These are phyloP conservation scores for Emydocephalus ijimae DNA, from an alignment of 2,113 vertebrate genomes.

Conservation along the genomic window DNA sequence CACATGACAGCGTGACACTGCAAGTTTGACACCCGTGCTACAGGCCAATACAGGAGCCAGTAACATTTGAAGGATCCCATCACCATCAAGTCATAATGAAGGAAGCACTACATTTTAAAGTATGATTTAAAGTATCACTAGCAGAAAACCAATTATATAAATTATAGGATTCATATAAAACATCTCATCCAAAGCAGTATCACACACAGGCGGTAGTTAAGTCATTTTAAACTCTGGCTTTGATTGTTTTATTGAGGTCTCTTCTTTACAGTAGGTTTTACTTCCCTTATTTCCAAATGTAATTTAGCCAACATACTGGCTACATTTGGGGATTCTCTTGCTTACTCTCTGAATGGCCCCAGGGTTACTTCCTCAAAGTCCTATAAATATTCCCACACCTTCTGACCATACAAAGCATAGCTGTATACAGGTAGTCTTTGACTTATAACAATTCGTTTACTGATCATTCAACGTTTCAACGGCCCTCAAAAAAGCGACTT, in stretches of 20 bases:
- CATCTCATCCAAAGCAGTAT: neutral
- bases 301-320: neutral
- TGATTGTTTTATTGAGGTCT: neutral
- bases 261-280: neutral
- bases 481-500: too few species aligned
- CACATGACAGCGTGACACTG: too few species aligned
- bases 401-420: neutral
- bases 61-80: neutral
- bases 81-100: neutral
- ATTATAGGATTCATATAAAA: neutral
- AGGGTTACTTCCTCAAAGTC: neutral
- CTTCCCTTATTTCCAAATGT: neutral
- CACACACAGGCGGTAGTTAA: neutral
- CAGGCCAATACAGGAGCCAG: neutral
- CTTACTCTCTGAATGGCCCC: neutral
- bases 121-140: neutral
- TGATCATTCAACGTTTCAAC: too few species aligned
- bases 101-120: neutral
- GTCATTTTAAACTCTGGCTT: neutral
- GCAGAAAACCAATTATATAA: neutral
- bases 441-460: too few species aligned
- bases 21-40: too few species aligned
- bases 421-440: neutral
- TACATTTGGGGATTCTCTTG: neutral
- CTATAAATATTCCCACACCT: neutral